Conservation (phyloP, 2,888 invertebrate species). For the Drosophila austrosaltans region DNA sequence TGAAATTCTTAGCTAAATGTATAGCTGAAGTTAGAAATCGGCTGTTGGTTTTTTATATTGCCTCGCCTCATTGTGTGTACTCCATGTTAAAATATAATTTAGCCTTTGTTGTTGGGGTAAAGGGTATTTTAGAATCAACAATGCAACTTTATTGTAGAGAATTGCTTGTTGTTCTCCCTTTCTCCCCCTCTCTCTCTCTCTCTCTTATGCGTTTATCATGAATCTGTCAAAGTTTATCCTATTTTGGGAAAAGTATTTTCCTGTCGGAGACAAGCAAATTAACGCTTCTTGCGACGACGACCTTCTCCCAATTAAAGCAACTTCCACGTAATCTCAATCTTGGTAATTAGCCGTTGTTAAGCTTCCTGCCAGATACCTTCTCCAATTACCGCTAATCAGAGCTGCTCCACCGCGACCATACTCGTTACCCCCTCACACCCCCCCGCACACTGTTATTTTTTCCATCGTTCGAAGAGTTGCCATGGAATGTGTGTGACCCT, state of each 20-base stretch:
- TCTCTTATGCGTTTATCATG: neutral
- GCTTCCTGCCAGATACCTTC: conserved; percentile 17
- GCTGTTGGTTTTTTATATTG: too few species aligned
- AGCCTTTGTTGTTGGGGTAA: too few species aligned
- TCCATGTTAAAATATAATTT: too few species aligned
- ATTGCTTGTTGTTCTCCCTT: neutral
- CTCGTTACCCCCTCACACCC: too few species aligned
- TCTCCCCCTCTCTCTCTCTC: neutral
- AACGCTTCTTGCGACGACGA: neutral
- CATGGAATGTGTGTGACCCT: neutral
- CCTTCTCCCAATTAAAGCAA: conserved; percentile 8
- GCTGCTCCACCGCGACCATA: neutral
- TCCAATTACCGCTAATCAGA: conserved; percentile 13
- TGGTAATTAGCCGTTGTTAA: conserved; percentile 12
- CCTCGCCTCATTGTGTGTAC: too few species aligned
- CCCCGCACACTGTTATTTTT: neutral
- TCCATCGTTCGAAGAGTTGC: neutral
- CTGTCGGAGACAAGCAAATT: neutral
- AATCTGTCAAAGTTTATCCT: conserved; percentile 1
- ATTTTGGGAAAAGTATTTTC: conserved; percentile 1
- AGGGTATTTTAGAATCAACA: too few species aligned
- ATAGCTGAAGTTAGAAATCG: too few species aligned
- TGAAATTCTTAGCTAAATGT: too few species aligned
- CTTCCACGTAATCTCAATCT: conserved; percentile 12
- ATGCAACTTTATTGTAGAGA: too few species aligned